Percentiles rank a stretch among this genome's conserved stretches.
These are phyloP conservation scores for Laspeyria flexula DNA, from an alignment of 2,888 invertebrate genomes.

Conservation along the genomic window DNA sequence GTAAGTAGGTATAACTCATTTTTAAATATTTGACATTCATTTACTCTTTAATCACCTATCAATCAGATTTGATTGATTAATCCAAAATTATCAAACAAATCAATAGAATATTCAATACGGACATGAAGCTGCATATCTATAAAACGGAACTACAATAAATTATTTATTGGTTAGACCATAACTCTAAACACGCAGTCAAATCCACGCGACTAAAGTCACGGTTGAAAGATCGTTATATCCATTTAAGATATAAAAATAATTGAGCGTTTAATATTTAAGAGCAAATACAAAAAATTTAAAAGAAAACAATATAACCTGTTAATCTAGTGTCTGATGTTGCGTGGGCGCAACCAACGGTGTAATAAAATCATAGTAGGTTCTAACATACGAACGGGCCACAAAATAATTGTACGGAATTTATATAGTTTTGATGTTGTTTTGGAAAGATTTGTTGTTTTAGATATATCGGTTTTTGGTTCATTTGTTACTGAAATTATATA, in stretches of 20 bases:
- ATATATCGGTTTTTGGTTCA: constrained; percentile 42
- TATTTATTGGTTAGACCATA: constrained; percentile 9
- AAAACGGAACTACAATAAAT: constrained; percentile 14
- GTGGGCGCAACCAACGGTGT: constrained; percentile 69
- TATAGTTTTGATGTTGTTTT: constrained; percentile 37
- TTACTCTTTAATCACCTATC: too few species aligned
- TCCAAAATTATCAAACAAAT: neutral
- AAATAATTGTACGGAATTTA: constrained; percentile 69
- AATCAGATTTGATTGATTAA: neutral
- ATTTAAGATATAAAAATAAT: constrained; percentile 40
- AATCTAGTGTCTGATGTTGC: constrained; percentile 58
- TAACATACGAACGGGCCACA: constrained; percentile 59
- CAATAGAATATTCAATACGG: neutral
- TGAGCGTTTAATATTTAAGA: constrained; percentile 45
- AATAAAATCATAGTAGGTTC: constrained; percentile 58
- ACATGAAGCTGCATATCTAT: constrained; percentile 9
- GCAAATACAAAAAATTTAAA: constrained; percentile 36
- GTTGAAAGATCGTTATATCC: constrained; percentile 22
- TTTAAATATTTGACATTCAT: too few species aligned
- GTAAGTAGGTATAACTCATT: too few species aligned
- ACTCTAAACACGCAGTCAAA: constrained; percentile 20
- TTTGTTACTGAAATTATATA: neutral
- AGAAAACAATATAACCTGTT: constrained; percentile 51
- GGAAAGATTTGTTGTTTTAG: constrained; percentile 53
- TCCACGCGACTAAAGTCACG: constrained; percentile 46